Percentiles rank a stretch among this genome's conserved stretches.
Evolutionary conservation across 64 coral and sea anemone genomes (phyloP).

Genomic region (Astreopora myriophthalma): DNA sequence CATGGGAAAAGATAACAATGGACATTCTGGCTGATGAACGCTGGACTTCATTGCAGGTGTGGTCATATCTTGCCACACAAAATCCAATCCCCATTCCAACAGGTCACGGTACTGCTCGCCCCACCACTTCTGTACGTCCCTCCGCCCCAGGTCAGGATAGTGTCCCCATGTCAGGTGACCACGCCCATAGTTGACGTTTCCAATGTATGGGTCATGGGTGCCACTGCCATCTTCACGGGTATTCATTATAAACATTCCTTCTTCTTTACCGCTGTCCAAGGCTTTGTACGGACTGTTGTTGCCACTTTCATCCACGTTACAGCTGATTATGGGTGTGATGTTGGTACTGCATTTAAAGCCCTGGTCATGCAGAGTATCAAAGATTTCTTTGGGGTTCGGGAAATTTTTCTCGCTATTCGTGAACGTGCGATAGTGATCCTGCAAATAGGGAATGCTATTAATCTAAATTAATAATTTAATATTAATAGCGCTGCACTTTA

Average conservation of each 20-base stretch:
- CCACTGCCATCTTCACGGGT: conserved; percentile 56
- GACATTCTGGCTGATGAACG: conserved; percentile 64
- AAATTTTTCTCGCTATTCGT: conserved; percentile 78
- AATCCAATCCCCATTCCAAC: conserved; percentile 76
- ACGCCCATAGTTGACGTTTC: conserved; percentile 79
- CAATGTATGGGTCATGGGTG: conserved; percentile 56
- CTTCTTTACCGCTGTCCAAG: conserved; percentile 56
- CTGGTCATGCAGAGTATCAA: conserved; percentile 68
- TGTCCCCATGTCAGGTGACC: conserved; percentile 79
- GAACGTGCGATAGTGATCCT: conserved; percentile 78
- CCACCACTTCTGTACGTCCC: conserved; percentile 75
- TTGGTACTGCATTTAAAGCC: conserved; percentile 71
- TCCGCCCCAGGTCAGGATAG: conserved; percentile 72
- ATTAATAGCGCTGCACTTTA: too few species aligned
- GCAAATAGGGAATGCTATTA: background rate
- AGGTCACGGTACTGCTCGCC: conserved; percentile 76
- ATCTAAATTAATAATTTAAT: too few species aligned
- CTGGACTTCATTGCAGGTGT: conserved; percentile 83
- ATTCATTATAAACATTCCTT: conserved; percentile 60
- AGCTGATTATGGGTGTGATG: conserved; percentile 75
- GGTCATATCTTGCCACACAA: conserved; percentile 86
- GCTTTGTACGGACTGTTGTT: conserved; percentile 65
- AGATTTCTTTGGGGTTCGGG: conserved; percentile 75
- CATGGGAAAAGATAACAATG: conserved; percentile 72
- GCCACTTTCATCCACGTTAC: conserved; percentile 68